These are phyloP conservation scores for Anticlea derivata DNA, from an alignment of 2,888 invertebrate species.

Conservation along the genomic window DNA sequence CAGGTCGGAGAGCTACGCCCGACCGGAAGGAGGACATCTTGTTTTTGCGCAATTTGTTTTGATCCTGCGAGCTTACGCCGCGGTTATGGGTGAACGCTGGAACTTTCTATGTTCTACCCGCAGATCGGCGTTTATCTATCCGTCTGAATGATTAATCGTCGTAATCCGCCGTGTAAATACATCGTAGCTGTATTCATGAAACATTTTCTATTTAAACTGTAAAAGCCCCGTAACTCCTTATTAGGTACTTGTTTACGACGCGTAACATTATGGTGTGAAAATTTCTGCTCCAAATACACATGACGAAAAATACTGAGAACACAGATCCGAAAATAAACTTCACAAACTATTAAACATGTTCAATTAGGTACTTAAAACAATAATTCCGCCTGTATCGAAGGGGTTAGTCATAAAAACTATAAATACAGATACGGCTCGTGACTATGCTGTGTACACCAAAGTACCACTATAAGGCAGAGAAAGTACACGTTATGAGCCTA, in stretches of 20 bases:
- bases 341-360: conserved; percentile 24
- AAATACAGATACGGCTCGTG: conserved; percentile 15
- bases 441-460: conserved; percentile 5
- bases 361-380: conserved; percentile 26
- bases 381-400: conserved; percentile 22
- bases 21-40: conserved; percentile 51
- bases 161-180: neutral
- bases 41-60: conserved; percentile 57
- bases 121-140: conserved; percentile 5
- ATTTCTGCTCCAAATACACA: conserved; percentile 16
- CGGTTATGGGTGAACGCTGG: conserved; percentile 20
- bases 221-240: conserved; percentile 5
- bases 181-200: neutral
- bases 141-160: conserved; percentile 4
- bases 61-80: conserved; percentile 36
- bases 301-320: conserved; percentile 16
- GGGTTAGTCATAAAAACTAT: conserved; percentile 24
- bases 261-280: conserved; percentile 13
- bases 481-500: neutral
- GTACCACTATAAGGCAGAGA: conserved; percentile 1
- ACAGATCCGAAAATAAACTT: conserved; percentile 22
- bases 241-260: conserved; percentile 2
- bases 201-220: neutral
- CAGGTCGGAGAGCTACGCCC: conserved; percentile 23
- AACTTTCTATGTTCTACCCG: conserved; percentile 3